These are phyloP conservation scores for Bufotes viridis DNA, from an alignment of 2,797 vertebrate genomes.

Conservation along the genomic window DNA sequence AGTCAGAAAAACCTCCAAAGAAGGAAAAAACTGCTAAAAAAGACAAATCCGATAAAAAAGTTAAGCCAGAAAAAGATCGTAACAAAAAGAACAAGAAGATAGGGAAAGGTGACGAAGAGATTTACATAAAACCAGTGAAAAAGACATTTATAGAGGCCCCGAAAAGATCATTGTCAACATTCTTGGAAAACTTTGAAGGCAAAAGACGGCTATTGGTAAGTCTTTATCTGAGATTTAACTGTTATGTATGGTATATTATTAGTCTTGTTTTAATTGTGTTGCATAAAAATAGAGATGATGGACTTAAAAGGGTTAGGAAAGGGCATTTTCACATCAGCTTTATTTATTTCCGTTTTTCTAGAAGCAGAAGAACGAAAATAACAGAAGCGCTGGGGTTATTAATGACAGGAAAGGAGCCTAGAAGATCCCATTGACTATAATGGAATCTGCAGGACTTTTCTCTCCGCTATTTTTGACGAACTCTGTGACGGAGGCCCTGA, in stretches of 20 bases:
- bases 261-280: background rate
- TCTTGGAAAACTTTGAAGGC: conserved; percentile 93
- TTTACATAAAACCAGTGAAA: conserved; percentile 80
- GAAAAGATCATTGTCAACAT: conserved; percentile 78
- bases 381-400: no score
- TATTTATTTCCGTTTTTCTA: no score
- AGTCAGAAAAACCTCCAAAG: conserved; percentile 81
- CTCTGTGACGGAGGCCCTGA: no score
- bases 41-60: conserved; percentile 77
- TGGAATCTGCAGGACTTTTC: no score
- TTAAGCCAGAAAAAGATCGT: conserved; percentile 82
- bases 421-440: no score
- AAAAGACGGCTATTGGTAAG: conserved; percentile 93
- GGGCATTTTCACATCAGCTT: no score
- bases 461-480: no score
- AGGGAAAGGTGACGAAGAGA: conserved; percentile 80
- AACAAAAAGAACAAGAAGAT: conserved; percentile 84
- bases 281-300: background rate
- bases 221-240: conserved; percentile 56
- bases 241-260: background rate
- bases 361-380: no score
- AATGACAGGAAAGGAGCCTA: no score
- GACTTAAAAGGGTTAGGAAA: background rate
- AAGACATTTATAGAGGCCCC: conserved; percentile 74
- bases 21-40: conserved; percentile 83